Conservation (phyloP, 37 sponge, comb jelly and placozoan species). For the Oopsacas minuta region DNA sequence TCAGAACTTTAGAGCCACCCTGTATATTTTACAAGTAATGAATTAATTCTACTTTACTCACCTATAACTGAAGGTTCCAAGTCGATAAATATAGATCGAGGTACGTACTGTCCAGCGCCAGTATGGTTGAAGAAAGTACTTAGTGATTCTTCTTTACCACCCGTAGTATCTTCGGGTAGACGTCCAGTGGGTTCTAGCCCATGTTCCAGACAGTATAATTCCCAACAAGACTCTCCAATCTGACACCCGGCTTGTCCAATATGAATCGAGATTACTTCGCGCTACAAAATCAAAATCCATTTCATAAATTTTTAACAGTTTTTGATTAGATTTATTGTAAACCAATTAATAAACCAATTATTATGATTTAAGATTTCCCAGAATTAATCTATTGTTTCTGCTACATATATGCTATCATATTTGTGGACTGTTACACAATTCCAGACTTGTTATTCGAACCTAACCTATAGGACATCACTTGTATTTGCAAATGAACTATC, state of each 20-base stretch:
- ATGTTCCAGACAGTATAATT: constrained; percentile 39
- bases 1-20: too few relatives aligned
- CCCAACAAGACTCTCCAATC: constrained; percentile 31
- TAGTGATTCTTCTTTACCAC: constrained; percentile 26
- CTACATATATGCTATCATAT: too few relatives aligned
- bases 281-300: too few relatives aligned
- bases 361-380: too few relatives aligned
- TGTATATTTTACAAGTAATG: neutral
- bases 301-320: too few relatives aligned
- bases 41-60: neutral
- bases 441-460: too few relatives aligned
- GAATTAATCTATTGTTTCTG: too few relatives aligned
- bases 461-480: too few relatives aligned
- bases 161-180: neutral
- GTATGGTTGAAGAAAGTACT: constrained; percentile 33
- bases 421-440: too few relatives aligned
- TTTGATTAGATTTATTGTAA: too few relatives aligned
- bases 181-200: constrained; percentile 7
- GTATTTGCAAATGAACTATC: too few relatives aligned
- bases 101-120: constrained; percentile 26
- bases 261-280: constrained; percentile 30
- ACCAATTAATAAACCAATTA: too few relatives aligned
- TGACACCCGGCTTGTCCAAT: constrained; percentile 30
- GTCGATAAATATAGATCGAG: constrained; percentile 29
- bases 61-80: constrained; percentile 31